phyloP scores from a whole-genome alignment of 1,140 invertebrate species.

The Bacillus rossius region DNA sequence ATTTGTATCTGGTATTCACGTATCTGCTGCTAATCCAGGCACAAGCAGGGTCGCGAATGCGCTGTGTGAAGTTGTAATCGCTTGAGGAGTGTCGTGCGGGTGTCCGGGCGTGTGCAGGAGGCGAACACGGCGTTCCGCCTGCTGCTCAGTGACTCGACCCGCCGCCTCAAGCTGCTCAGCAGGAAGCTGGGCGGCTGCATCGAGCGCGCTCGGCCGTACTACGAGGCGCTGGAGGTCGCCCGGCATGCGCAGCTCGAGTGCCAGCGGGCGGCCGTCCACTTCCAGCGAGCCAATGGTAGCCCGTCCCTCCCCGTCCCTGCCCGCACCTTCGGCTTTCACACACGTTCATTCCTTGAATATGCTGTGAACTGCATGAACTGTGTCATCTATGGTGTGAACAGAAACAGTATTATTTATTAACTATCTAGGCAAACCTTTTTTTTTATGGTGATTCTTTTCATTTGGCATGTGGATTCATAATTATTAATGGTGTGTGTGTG shows the following conservation, averaged over 20 bases:
- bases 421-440: no score
- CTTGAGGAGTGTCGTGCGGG: background rate
- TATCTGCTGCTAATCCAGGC: background rate
- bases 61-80: background rate
- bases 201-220: constrained; percentile 86
- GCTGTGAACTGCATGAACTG: no score
- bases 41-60: background rate
- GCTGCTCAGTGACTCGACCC: constrained; percentile 77
- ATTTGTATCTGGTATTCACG: background rate
- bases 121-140: constrained; percentile 77
- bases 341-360: no score
- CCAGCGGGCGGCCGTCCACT: constrained; percentile 85
- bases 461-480: no score
- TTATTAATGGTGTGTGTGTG: no score
- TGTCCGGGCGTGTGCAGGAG: constrained; percentile 50
- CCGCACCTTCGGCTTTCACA: no score
- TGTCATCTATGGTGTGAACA: no score
- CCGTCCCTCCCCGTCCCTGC: no score
- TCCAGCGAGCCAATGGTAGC: constrained; percentile 83
- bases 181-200: constrained; percentile 84
- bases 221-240: constrained; percentile 68
- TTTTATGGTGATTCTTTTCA: no score
- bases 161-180: constrained; percentile 72
- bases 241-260: constrained; percentile 71
- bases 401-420: no score